Conservation (phyloP, 2,113 vertebrate genomes). For the Phalacrocorax aristotelis region DNA sequence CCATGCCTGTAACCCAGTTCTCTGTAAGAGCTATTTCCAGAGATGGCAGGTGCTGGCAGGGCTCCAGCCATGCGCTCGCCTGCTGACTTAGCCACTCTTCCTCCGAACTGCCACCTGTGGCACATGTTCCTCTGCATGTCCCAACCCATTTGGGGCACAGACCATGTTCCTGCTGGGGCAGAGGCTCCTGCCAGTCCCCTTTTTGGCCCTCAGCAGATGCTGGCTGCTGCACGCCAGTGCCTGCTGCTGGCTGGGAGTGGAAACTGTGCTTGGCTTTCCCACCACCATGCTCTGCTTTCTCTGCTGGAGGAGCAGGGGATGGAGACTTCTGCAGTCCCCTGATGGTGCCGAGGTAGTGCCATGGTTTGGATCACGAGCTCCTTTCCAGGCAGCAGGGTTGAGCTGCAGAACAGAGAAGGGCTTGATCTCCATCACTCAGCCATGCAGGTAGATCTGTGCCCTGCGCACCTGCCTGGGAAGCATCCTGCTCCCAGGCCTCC, state of each 20-base stretch:
- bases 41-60: constrained; percentile 47
- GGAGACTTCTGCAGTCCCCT: background rate
- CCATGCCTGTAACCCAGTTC: background rate
- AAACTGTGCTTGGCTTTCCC: background rate
- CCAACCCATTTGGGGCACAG: background rate
- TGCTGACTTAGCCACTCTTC: background rate
- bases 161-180: background rate
- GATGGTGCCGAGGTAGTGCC: background rate
- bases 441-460: background rate
- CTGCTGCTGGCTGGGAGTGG: background rate
- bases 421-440: background rate
- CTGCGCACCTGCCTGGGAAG: background rate
- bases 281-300: background rate
- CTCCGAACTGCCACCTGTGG: background rate
- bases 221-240: background rate
- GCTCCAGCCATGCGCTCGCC: background rate
- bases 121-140: constrained; percentile 33
- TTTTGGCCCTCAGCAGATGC: background rate
- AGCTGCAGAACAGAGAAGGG: background rate
- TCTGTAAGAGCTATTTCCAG: constrained; percentile 47
- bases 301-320: background rate
- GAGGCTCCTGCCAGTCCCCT: background rate
- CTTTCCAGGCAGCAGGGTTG: background rate
- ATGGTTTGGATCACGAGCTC: background rate
- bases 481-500: background rate